A percentile compares a stretch with the other conserved stretches of the same genome.
phyloP scores from a whole-genome alignment of 53 echinoderm and acorn worm species.

The Stichopus horrens region DNA sequence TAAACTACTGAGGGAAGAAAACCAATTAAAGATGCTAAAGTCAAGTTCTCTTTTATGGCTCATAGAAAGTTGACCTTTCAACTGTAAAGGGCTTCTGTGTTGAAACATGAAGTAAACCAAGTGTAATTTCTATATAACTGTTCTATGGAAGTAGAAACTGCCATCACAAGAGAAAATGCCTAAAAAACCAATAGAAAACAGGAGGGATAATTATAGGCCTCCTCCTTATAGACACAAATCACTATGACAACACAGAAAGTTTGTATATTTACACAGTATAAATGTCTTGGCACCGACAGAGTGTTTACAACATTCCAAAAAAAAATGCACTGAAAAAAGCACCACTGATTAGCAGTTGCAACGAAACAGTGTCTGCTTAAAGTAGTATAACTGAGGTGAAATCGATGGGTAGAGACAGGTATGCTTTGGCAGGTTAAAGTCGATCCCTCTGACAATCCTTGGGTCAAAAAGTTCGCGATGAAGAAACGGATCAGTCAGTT shows the following conservation, averaged over 20 bases:
- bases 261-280: background rate
- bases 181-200: background rate
- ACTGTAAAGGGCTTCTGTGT: slow-evolving; percentile 34
- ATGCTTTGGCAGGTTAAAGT: too few relatives aligned
- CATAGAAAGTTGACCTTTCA: slow-evolving; percentile 43
- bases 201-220: background rate
- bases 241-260: slow-evolving; percentile 11
- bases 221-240: background rate
- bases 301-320: too few relatives aligned
- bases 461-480: too few relatives aligned
- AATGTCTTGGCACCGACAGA: too few relatives aligned
- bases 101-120: slow-evolving; percentile 19
- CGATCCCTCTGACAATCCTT: too few relatives aligned
- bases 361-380: too few relatives aligned
- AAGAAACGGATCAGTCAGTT: too few relatives aligned
- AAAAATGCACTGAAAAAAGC: too few relatives aligned
- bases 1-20: slow-evolving; percentile 7
- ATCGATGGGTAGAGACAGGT: too few relatives aligned
- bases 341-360: too few relatives aligned
- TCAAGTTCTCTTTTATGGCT: slow-evolving; percentile 33
- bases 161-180: slow-evolving; percentile 8
- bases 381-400: too few relatives aligned
- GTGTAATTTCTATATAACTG: slow-evolving; percentile 7
- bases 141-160: background rate
- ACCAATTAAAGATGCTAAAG: slow-evolving; percentile 31